Percentiles rank a stretch among this genome's conserved stretches.
phyloP scores from a whole-genome alignment of 1,140 invertebrate species.

The Bombus fervidus region DNA sequence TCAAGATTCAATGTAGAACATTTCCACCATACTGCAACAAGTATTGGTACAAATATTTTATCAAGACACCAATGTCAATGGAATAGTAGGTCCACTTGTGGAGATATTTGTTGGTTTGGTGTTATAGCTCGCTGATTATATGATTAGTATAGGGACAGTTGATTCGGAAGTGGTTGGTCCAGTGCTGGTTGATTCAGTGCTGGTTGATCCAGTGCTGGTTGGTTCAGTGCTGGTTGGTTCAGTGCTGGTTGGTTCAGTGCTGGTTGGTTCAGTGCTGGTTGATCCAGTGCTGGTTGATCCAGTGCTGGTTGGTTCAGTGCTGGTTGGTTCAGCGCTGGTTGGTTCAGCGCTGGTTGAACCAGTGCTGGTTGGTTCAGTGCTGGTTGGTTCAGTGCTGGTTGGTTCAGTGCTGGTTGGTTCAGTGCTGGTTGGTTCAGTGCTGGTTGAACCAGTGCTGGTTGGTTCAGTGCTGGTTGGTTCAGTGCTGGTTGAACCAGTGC shows the following conservation, averaged over 20 bases:
- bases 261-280: too few species aligned
- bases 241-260: rapidly evolving
- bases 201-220: background rate
- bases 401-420: background rate
- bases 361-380: too few species aligned
- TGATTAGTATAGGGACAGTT: too few species aligned
- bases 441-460: too few species aligned
- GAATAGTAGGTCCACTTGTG: too few species aligned
- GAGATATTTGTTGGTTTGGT: too few species aligned
- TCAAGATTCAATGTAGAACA: background rate
- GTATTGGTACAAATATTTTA: too few species aligned
- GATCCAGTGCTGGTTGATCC: rapidly evolving
- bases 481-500: rapidly evolving
- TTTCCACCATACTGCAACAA: background rate
- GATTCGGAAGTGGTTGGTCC: rapidly evolving
- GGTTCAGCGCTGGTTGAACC: rapidly evolving
- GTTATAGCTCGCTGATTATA: too few species aligned
- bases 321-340: rapidly evolving
- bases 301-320: background rate
- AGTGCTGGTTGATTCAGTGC: background rate
- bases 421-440: rapidly evolving
- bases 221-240: too few species aligned
- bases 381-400: rapidly evolving
- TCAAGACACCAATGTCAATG: too few species aligned
- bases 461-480: rapidly evolving